Percentiles rank a stretch among this genome's conserved stretches.
Evolutionary conservation across 2,888 invertebrate genomes (phyloP).

Genomic region (Andrena praecox): DNA sequence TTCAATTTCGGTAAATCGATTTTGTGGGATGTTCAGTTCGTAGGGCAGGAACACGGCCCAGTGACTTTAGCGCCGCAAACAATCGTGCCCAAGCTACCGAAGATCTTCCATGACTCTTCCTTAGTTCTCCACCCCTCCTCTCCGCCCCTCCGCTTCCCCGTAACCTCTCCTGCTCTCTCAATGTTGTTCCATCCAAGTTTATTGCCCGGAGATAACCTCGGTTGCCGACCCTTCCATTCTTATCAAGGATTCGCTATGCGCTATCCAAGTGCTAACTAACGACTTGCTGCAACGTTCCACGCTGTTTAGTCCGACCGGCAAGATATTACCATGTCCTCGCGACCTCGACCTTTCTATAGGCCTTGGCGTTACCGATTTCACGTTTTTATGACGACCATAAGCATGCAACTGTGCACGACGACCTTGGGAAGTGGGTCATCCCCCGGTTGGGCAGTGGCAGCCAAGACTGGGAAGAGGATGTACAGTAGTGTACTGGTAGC

Average conservation of each 20-base stretch:
- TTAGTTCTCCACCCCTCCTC: constrained; percentile 27
- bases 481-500: background rate
- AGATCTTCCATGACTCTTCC: constrained; percentile 67
- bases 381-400: constrained; percentile 20
- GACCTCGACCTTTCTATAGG: constrained; percentile 64
- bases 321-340: constrained; percentile 64
- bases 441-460: background rate
- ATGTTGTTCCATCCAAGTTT: constrained; percentile 82
- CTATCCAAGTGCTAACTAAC: constrained; percentile 80
- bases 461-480: background rate
- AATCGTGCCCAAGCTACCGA: constrained; percentile 59
- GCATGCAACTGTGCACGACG: background rate
- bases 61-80: constrained; percentile 67
- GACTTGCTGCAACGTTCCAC: constrained; percentile 74
- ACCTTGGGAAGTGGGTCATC: background rate
- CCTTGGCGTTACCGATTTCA: constrained; percentile 3
- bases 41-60: constrained; percentile 40
- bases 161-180: constrained; percentile 54
- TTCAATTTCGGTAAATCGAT: constrained; percentile 71
- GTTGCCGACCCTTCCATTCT: constrained; percentile 78
- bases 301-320: constrained; percentile 68
- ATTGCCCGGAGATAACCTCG: constrained; percentile 82
- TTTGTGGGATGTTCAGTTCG: constrained; percentile 50
- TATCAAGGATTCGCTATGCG: constrained; percentile 79
- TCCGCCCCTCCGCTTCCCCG: constrained; percentile 4